Conservation (phyloP, 2,888 invertebrate genomes). For the Odontothrips loti region DNA sequence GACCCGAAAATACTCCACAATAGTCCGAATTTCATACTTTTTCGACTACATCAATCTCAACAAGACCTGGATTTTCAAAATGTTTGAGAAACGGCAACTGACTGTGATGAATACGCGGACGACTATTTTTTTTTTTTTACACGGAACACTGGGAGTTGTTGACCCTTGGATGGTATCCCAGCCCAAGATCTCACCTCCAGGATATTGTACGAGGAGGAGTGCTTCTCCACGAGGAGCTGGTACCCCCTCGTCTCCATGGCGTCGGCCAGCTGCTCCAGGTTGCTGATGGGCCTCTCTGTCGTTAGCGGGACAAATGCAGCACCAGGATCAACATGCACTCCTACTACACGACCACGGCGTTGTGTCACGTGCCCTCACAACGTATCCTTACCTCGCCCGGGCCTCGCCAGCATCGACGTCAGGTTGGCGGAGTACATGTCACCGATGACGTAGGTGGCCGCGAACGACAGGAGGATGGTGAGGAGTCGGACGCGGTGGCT, state of each 20-base stretch:
- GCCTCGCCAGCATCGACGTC: constrained; percentile 67
- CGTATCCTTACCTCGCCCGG: constrained; percentile 58
- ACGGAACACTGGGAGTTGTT: no score
- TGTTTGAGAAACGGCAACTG: no score
- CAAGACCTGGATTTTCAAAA: no score
- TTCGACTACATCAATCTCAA: no score
- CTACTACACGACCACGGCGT: no score
- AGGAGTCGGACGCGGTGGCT: constrained; percentile 64
- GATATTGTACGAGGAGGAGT: constrained; percentile 66
- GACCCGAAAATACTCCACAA: no score
- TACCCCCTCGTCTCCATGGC: constrained; percentile 63
- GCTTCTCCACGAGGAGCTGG: constrained; percentile 65
- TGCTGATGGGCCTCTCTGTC: constrained; percentile 62
- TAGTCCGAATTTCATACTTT: no score
- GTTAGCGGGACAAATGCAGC: background rate
- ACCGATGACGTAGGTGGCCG: constrained; percentile 71
- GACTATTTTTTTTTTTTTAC: no score
- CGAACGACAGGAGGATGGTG: constrained; percentile 65
- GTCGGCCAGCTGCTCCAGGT: constrained; percentile 59
- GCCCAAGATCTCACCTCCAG: no score
- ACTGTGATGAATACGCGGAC: no score
- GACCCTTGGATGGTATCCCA: no score
- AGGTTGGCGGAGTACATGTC: constrained; percentile 76
- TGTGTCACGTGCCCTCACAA: no score
- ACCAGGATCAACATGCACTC: background rate